phyloP scores from a whole-genome alignment of 2,888 invertebrate genomes.

The Leptinotarsa peninsularis region DNA sequence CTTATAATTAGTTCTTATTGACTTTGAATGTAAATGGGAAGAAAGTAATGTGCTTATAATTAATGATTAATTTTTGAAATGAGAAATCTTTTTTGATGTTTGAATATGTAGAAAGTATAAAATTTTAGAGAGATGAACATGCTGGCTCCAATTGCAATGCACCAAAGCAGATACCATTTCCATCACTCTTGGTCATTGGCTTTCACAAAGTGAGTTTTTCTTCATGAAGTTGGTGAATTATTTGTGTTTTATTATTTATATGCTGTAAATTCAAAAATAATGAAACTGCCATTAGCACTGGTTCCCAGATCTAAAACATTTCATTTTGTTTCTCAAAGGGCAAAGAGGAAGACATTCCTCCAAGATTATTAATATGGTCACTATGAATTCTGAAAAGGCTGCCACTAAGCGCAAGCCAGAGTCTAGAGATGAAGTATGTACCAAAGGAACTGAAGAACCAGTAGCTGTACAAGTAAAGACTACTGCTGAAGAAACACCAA shows the following conservation, averaged over 20 bases:
- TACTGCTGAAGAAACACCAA: slow-evolving; percentile 81
- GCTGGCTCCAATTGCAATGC: slow-evolving; percentile 49
- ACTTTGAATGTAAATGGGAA: not conserved
- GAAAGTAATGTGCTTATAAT: not conserved
- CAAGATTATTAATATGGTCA: slow-evolving; percentile 71
- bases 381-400: slow-evolving; percentile 75
- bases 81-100: not conserved
- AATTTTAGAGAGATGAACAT: not conserved
- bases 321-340: slow-evolving; percentile 45
- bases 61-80: not conserved
- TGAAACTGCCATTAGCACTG: not conserved
- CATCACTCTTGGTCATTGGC: slow-evolving; percentile 48
- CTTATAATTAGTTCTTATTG: not conserved
- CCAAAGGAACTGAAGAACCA: slow-evolving; percentile 62
- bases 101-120: not conserved
- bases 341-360: slow-evolving; percentile 58
- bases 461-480: slow-evolving; percentile 52
- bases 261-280: not conserved
- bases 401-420: slow-evolving; percentile 71
- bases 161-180: slow-evolving; percentile 51
- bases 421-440: slow-evolving; percentile 66
- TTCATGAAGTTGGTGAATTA: not conserved
- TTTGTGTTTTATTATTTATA: not conserved
- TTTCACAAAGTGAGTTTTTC: slow-evolving; percentile 51
- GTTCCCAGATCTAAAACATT: not conserved